Evolutionary conservation across 2,113 vertebrate species (phyloP).

Genomic region (Arothron firmamentum): DNA sequence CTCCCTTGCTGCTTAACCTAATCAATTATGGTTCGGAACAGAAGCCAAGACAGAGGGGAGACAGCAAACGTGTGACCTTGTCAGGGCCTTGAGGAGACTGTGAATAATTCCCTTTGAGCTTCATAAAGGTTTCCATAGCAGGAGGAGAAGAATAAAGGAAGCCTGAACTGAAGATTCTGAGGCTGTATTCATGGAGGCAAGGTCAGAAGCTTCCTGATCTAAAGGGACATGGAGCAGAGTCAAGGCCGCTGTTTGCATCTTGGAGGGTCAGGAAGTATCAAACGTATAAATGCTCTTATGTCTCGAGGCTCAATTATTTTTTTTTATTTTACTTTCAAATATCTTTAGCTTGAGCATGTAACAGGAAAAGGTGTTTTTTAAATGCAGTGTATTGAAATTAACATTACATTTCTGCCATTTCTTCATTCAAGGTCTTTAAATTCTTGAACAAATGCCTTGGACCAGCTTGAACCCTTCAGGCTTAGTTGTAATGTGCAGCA

Average conservation of each 20-base stretch:
- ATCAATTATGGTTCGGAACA: conserved; percentile 79
- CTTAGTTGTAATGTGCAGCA: no score
- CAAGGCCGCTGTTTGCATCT: conserved; percentile 1
- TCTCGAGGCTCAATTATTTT: background rate
- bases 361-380: no score
- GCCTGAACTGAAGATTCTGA: conserved; percentile 10
- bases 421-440: no score
- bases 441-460: no score
- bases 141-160: conserved; percentile 29
- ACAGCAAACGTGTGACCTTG: conserved; percentile 66
- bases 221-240: conserved; percentile 9
- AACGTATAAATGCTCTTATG: background rate
- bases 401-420: no score
- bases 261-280: conserved; percentile 1
- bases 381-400: no score
- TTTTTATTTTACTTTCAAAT: no score
- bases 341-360: no score
- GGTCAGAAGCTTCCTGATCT: conserved; percentile 8
- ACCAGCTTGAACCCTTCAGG: no score
- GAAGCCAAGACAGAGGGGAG: conserved; percentile 64
- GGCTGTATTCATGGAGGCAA: conserved; percentile 13
- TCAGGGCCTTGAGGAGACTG: conserved; percentile 71
- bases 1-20: conserved; percentile 74
- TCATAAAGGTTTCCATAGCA: conserved; percentile 61
- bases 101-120: conserved; percentile 77